Evolutionary conservation across 1,140 invertebrate genomes (phyloP), one percentile per base, ranked within the genome.

Genomic region (Bombus terrestris): DNA sequence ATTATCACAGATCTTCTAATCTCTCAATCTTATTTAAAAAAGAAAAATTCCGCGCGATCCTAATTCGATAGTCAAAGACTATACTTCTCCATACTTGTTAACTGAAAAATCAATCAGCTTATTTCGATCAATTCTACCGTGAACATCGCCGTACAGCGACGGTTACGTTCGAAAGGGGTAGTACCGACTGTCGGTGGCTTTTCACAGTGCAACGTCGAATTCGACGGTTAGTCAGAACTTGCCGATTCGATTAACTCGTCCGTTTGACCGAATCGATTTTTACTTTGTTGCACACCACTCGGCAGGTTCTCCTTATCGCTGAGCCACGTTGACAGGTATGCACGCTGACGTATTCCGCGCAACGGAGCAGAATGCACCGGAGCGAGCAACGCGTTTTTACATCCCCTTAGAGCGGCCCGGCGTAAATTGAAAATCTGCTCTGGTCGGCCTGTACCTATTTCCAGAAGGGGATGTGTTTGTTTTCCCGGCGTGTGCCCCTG

Each of bases 351-450:
- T 86, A 89, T 90, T 89, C 81, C 81, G 53, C 88, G 83, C 84
- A 69, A 62, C 88, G 81, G 81, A 85, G 88, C 85, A 75, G 76
- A 89, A 89, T 39, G 84, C 59, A 69, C 32, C 79, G 62, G 53
- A 64, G 71, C 37, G 64, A 80, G 47, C 39, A 75, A 81, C 83
- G 62, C 75, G 57, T 78, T 90, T 89, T 85, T 81, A 64, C 81
- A 78, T 71, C 75, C 88, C 76, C 89, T 90, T 90, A 90, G 13
- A 57, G 62, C 81, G 69, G 39, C 4, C 9, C 25, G 25, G 73
- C 66, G 86, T 69, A 88, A 91, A 91, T 91, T 91, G 90, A 90
- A 91, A 91, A 90, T 90, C 88, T 86, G 83, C 43, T n/a, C 28
- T n/a, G 59, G 37, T 57, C 76, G 78, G 69, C 62, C 81, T 53